Percentiles rank a stretch among this genome's conserved stretches.
Conservation (phyloP, 2,113 vertebrate genomes). For the Oxygymnocypris stewartii region DNA sequence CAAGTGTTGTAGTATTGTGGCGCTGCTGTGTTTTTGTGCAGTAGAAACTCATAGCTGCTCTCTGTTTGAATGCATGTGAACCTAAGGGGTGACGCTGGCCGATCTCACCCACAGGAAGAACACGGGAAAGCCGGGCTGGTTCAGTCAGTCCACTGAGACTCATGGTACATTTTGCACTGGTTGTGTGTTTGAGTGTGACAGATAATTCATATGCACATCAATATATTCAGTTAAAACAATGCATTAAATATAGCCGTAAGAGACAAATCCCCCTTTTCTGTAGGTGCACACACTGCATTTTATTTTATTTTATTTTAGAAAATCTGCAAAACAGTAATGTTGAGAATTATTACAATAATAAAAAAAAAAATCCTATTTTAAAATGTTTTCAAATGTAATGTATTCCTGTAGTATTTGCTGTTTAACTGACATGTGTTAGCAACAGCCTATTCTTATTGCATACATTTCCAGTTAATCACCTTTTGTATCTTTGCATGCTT, state of each 20-base stretch:
- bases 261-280: background rate
- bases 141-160: slow-evolving; percentile 91
- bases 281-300: background rate
- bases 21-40: slow-evolving; percentile 55
- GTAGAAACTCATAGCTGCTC: slow-evolving; percentile 65
- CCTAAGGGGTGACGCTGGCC: slow-evolving; percentile 90
- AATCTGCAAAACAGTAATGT: background rate
- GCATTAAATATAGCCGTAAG: background rate
- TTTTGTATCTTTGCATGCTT: background rate
- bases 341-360: background rate
- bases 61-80: slow-evolving; percentile 80
- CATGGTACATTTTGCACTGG: slow-evolving; percentile 81
- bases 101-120: slow-evolving; percentile 97
- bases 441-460: background rate
- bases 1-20: slow-evolving; percentile 29
- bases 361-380: too few species aligned
- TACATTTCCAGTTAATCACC: background rate
- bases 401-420: background rate
- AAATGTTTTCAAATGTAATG: too few species aligned
- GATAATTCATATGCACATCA: background rate
- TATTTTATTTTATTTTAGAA: background rate
- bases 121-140: slow-evolving; percentile 86
- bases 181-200: slow-evolving; percentile 51
- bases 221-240: background rate
- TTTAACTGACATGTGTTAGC: background rate